Percentiles rank a stretch among this genome's conserved stretches.
These are phyloP conservation scores for Drosophila rhopaloa DNA, from an alignment of 1,140 invertebrate species.

Conservation along the genomic window DNA sequence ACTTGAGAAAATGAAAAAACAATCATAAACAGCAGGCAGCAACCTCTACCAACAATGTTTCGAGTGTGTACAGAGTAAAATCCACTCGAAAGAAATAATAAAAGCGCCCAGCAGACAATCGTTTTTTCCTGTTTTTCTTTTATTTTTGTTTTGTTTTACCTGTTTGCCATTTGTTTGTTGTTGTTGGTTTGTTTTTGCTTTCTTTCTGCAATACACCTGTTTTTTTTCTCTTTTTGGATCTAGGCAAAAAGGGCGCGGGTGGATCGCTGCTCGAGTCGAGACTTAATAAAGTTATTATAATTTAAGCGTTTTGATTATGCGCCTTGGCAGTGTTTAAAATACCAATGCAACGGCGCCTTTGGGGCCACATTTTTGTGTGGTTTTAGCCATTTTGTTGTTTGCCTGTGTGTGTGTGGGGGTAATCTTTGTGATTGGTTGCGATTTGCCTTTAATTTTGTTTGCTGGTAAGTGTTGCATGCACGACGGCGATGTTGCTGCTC, in stretches of 20 bases:
- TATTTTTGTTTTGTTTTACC: conserved; percentile 28
- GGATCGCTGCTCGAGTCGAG: conserved; percentile 34
- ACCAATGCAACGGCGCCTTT: conserved; percentile 74
- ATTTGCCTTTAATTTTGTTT: conserved; percentile 80
- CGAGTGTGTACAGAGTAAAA: conserved; percentile 74
- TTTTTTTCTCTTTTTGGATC: conserved; percentile 24
- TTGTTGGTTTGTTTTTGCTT: conserved; percentile 44
- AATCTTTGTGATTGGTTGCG: conserved; percentile 82
- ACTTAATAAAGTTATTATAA: conserved; percentile 83
- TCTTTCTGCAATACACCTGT: conserved; percentile 75
- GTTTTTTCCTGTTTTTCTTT: conserved; percentile 28
- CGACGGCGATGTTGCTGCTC: conserved; percentile 39
- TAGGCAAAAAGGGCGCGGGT: conserved; percentile 38
- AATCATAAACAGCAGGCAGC: conserved; percentile 78
- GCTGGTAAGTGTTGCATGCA: conserved; percentile 76
- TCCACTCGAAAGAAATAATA: conserved; percentile 69
- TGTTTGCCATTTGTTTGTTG: conserved; percentile 58
- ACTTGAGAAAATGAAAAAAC: conserved; percentile 83
- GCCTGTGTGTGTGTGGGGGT: conserved; percentile 57
- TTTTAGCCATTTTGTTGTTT: conserved; percentile 42
- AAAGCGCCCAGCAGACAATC: conserved; percentile 57
- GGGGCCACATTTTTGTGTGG: conserved; percentile 44
- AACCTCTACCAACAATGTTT: conserved; percentile 52
- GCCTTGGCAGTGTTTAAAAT: conserved; percentile 81
- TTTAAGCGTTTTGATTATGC: conserved; percentile 83